Evolutionary conservation across 1,140 invertebrate species (phyloP).

Genomic region (Drosophila melanica): DNA sequence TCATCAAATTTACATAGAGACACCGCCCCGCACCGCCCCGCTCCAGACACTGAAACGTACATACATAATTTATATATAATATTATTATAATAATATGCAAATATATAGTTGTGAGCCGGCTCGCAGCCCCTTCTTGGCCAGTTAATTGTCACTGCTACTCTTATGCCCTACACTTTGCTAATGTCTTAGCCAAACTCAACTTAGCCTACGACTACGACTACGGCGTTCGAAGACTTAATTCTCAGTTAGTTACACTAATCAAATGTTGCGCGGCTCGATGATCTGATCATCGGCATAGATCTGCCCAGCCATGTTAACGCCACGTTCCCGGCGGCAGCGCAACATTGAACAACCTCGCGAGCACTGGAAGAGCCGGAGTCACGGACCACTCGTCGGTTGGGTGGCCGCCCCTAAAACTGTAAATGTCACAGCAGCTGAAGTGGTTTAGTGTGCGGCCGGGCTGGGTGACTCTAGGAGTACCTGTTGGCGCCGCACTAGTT

Average conservation of each 20-base stretch:
- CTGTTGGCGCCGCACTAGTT: constrained; percentile 66
- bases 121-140: constrained; percentile 11
- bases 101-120: not conserved
- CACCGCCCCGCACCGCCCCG: not conserved
- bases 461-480: constrained; percentile 60
- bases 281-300: constrained; percentile 58
- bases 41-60: not conserved
- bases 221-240: constrained; percentile 76
- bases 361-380: constrained; percentile 24
- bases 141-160: constrained; percentile 11
- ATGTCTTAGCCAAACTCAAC: not conserved
- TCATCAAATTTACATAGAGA: constrained; percentile 19
- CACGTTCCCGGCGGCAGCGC: not conserved
- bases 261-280: constrained; percentile 54
- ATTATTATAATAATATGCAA: not conserved
- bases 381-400: not conserved
- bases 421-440: not conserved
- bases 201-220: constrained; percentile 51
- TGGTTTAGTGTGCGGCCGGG: constrained; percentile 35
- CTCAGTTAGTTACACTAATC: constrained; percentile 71
- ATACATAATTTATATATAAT: too few relatives aligned
- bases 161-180: constrained; percentile 3
- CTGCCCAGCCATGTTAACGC: not conserved
- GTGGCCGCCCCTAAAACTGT: constrained; percentile 5
- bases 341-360: constrained; percentile 37